These are phyloP conservation scores for Drosophila gunungcola DNA, from an alignment of 1,140 invertebrate species.

Conservation along the genomic window DNA sequence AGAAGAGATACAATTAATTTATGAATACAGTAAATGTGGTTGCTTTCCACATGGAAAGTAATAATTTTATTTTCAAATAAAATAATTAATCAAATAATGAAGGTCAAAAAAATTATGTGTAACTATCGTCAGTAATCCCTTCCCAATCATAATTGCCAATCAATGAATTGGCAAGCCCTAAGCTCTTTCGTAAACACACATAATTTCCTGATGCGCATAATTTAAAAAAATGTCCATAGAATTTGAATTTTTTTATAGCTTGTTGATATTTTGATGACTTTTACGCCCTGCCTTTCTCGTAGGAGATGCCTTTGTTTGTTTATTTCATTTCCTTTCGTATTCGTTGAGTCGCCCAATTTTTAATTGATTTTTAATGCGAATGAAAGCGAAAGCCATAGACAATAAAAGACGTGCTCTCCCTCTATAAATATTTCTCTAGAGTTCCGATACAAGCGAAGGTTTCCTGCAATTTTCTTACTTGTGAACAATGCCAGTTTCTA, in stretches of 20 bases:
- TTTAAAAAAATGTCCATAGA: slow-evolving; percentile 17
- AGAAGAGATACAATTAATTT: too few relatives aligned
- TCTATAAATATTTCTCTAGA: slow-evolving; percentile 3
- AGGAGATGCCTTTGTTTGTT: slow-evolving; percentile 23
- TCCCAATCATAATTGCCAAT: background rate
- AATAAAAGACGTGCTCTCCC: slow-evolving; percentile 9
- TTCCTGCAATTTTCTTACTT: slow-evolving; percentile 78
- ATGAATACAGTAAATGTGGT: too few relatives aligned
- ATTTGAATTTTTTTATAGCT: slow-evolving; percentile 5
- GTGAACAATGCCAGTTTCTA: slow-evolving; percentile 5
- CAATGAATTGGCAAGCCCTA: background rate
- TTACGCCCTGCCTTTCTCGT: slow-evolving; percentile 28
- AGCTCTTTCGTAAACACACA: slow-evolving; percentile 9
- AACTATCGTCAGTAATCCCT: background rate
- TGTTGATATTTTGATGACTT: slow-evolving; percentile 17
- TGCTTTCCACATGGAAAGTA: too few relatives aligned
- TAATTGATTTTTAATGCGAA: slow-evolving; percentile 58
- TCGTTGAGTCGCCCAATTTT: slow-evolving; percentile 24
- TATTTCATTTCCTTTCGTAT: slow-evolving; percentile 20
- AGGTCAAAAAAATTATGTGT: background rate
- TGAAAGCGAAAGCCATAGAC: slow-evolving; percentile 41
- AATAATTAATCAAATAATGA: background rate
- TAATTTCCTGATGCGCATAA: slow-evolving; percentile 19
- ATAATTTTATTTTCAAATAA: too few relatives aligned
- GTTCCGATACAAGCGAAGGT: slow-evolving; percentile 59